Conservation (phyloP, 2,797 vertebrate genomes). For the Macropus fuliginosus region DNA sequence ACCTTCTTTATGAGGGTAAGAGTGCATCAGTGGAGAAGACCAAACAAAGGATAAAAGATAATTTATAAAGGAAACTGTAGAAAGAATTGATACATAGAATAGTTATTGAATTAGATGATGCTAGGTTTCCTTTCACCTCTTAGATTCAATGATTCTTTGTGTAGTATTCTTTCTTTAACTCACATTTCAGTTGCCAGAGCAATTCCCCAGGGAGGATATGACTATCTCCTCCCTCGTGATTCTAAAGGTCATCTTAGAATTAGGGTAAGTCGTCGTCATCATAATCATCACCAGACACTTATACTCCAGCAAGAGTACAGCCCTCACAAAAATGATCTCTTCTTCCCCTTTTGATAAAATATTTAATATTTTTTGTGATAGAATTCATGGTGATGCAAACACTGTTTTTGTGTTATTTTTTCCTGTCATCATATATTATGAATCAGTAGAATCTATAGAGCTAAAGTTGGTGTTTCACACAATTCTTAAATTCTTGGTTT, state of each 20-base stretch:
- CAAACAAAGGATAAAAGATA: background rate
- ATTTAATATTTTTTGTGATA: background rate
- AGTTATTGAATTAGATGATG: background rate
- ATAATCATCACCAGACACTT: background rate
- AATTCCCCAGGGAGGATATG: background rate
- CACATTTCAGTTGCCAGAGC: background rate
- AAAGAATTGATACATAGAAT: background rate
- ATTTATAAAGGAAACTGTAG: background rate
- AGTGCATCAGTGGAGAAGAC: background rate
- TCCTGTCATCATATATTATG: background rate
- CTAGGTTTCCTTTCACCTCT: background rate
- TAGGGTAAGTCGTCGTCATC: background rate
- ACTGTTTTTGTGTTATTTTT: background rate
- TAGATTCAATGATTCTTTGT: background rate
- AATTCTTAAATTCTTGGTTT: conserved; percentile 37
- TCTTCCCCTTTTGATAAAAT: background rate
- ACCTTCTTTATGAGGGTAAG: background rate
- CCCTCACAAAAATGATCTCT: background rate
- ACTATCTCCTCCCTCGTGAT: background rate
- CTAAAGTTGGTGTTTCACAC: conserved; percentile 34
- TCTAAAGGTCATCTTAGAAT: background rate
- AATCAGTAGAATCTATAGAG: background rate
- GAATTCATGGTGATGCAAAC: background rate
- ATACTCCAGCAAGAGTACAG: background rate
- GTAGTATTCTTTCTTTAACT: background rate